Percentiles rank a stretch among this genome's conserved stretches.
Conservation (phyloP, 2,113 vertebrate species). For the Synodontis membranacea region DNA sequence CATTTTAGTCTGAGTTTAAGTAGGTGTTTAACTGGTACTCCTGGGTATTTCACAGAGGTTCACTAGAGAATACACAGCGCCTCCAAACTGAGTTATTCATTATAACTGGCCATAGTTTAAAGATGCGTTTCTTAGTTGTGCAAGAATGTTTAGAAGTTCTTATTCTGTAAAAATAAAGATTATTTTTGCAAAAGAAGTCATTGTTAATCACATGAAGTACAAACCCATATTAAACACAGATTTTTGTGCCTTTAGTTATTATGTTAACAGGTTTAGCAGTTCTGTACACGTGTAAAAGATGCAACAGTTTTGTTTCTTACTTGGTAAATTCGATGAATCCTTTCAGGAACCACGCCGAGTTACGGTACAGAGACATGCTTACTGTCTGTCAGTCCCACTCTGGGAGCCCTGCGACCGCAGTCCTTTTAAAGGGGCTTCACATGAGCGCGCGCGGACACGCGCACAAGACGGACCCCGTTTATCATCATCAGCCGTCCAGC, state of each 20-base stretch:
- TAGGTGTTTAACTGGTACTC: background rate
- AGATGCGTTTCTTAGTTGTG: background rate
- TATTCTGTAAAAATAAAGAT: no score
- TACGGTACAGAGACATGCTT: slow-evolving; percentile 78
- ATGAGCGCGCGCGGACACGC: slow-evolving; percentile 31
- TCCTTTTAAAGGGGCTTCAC: slow-evolving; percentile 45
- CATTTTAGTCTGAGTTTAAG: background rate
- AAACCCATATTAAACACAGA: background rate
- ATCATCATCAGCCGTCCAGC: background rate
- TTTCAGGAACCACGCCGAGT: slow-evolving; percentile 77
- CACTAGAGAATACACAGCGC: background rate
- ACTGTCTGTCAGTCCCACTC: background rate
- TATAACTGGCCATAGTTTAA: background rate
- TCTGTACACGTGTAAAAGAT: background rate
- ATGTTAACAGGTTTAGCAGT: background rate
- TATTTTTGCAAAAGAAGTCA: background rate
- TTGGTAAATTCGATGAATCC: slow-evolving; percentile 77
- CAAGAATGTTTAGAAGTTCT: background rate
- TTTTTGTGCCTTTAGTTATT: background rate
- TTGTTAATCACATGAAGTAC: background rate
- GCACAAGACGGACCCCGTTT: background rate
- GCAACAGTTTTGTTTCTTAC: slow-evolving; percentile 56
- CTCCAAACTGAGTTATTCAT: background rate
- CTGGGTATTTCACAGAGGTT: background rate
- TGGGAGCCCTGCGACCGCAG: background rate